Conservation (phyloP, 2,797 vertebrate genomes). For the Molothrus aeneus region DNA sequence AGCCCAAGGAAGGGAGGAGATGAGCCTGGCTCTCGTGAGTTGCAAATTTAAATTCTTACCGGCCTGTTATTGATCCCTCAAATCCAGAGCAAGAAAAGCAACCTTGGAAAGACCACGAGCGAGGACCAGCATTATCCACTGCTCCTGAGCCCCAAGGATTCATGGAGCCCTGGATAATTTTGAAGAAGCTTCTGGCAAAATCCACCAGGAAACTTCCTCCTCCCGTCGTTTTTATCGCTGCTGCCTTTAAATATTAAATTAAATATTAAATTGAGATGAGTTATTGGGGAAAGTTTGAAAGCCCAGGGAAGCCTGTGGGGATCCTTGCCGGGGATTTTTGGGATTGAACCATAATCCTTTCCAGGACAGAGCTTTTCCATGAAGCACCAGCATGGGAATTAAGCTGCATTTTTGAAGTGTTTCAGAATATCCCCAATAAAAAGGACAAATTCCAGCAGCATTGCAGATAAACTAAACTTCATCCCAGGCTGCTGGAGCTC, state of each 20-base stretch:
- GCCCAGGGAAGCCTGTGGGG: background rate
- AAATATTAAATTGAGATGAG: background rate
- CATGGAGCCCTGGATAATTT: background rate
- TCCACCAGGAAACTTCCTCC: background rate
- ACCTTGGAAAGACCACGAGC: accelerated
- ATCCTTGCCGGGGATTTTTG: background rate
- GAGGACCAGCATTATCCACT: background rate
- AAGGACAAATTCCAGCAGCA: constrained; percentile 2
- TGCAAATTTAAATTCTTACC: background rate
- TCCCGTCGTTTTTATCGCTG: background rate
- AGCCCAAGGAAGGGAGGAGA: background rate
- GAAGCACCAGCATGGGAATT: background rate
- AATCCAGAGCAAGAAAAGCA: background rate
- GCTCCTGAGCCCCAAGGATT: background rate
- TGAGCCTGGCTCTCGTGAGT: accelerated
- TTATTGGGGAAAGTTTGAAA: background rate
- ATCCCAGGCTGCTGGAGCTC: background rate
- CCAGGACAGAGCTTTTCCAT: background rate
- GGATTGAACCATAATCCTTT: background rate
- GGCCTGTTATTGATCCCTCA: background rate
- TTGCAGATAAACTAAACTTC: background rate
- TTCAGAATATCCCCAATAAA: constrained; percentile 23
- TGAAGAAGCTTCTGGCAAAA: background rate
- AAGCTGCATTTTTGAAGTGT: background rate
- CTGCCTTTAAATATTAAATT: background rate